Percentiles rank a stretch among this genome's conserved stretches.
These are phyloP conservation scores for Pegoplata infirma DNA, from an alignment of 2,888 invertebrate genomes.

Conservation along the genomic window DNA sequence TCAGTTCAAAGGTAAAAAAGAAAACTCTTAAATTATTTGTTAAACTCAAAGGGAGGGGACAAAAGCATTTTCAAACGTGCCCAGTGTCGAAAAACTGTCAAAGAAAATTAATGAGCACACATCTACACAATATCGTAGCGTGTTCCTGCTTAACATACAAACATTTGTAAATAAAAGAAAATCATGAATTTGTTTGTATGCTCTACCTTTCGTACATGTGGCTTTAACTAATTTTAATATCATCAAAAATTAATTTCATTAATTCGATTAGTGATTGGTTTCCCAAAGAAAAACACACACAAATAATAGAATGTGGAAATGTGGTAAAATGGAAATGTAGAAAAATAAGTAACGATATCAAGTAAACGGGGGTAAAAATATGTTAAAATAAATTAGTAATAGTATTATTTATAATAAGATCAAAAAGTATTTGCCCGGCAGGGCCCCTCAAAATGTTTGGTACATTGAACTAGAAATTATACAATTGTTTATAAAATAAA, in stretches of 20 bases:
- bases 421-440: too few species aligned
- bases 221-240: slow-evolving; percentile 76
- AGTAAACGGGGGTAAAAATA: slow-evolving; percentile 6
- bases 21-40: slow-evolving; percentile 46
- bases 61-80: slow-evolving; percentile 69
- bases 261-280: slow-evolving; percentile 73
- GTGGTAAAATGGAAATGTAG: background rate
- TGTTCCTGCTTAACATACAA: too few species aligned
- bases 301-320: slow-evolving; percentile 31
- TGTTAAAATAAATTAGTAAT: background rate
- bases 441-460: too few species aligned
- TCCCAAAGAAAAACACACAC: slow-evolving; percentile 38
- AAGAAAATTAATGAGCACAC: slow-evolving; percentile 68
- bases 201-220: slow-evolving; percentile 58
- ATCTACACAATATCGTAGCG: too few species aligned
- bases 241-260: slow-evolving; percentile 77
- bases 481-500: too few species aligned
- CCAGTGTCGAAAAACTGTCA: slow-evolving; percentile 67
- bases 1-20: slow-evolving; percentile 57
- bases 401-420: too few species aligned
- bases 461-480: too few species aligned
- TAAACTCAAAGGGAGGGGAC: too few species aligned
- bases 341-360: slow-evolving; percentile 15
- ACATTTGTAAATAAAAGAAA: slow-evolving; percentile 53
- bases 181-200: slow-evolving; percentile 28